These are phyloP conservation scores for Himalopsyche japonica DNA, from an alignment of 2,888 invertebrate species.

Conservation along the genomic window DNA sequence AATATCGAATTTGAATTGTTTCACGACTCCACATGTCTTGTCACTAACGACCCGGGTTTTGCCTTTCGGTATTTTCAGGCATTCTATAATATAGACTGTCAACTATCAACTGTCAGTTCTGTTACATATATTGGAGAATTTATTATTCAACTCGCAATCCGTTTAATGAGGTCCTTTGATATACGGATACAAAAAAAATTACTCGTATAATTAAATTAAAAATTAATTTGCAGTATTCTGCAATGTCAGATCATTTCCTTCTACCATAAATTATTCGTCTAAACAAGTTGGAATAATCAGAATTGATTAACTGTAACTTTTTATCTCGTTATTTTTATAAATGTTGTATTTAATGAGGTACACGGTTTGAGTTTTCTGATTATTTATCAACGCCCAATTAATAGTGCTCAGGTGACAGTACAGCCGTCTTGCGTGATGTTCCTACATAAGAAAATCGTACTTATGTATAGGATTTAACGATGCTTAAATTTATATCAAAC, in stretches of 20 bases:
- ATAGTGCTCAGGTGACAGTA: conserved; percentile 3
- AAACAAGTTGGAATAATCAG: not conserved
- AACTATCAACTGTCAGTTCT: no score
- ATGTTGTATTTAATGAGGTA: not conserved
- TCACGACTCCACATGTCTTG: no score
- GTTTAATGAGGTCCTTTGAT: no score
- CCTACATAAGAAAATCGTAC: not conserved
- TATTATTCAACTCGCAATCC: no score
- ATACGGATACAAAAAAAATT: not conserved
- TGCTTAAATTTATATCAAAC: not conserved
- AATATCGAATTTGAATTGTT: no score
- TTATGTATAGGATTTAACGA: not conserved
- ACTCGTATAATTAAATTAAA: not conserved
- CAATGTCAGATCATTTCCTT: not conserved
- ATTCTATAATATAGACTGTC: no score
- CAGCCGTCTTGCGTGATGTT: not conserved
- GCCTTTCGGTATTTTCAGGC: no score
- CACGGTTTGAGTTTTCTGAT: not conserved
- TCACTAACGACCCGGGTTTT: no score
- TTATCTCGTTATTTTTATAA: not conserved
- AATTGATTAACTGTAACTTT: not conserved
- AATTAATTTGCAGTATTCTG: not conserved
- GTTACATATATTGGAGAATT: no score
- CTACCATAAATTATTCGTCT: not conserved
- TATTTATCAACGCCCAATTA: conserved; percentile 23